Evolutionary conservation across 2,888 invertebrate genomes (phyloP).

Genomic region (Nomada goodeniana): DNA sequence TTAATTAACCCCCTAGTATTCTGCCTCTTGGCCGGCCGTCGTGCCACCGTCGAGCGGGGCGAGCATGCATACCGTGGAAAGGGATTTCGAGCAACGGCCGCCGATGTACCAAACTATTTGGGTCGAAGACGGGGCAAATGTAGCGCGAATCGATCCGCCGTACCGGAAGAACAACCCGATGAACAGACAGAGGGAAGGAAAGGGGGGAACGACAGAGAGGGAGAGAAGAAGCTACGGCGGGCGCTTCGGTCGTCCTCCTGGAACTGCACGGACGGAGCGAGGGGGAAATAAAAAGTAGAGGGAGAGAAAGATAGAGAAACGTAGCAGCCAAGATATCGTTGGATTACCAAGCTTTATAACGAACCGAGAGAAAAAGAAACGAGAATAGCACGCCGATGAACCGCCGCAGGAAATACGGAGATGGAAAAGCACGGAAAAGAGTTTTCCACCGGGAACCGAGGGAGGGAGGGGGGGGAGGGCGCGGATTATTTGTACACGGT

Average conservation of each 20-base stretch:
- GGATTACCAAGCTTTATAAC: slow-evolving; percentile 56
- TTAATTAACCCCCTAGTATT: slow-evolving; percentile 75
- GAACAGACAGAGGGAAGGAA: slow-evolving; percentile 1
- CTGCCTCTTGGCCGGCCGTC: slow-evolving; percentile 13
- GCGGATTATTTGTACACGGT: slow-evolving; percentile 52
- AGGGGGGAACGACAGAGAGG: background rate
- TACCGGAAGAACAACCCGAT: slow-evolving; percentile 31
- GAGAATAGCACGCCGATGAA: slow-evolving; percentile 45
- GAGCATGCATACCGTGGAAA: slow-evolving; percentile 24
- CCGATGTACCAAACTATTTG: slow-evolving; percentile 56
- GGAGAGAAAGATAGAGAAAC: background rate
- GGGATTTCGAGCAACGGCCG: slow-evolving; percentile 35
- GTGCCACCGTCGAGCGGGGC: slow-evolving; percentile 28
- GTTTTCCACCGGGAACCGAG: slow-evolving; percentile 11
- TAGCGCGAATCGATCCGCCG: slow-evolving; percentile 51
- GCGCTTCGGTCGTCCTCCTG: background rate
- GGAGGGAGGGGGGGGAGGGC: background rate
- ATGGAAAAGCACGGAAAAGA: slow-evolving; percentile 41
- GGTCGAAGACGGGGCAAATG: slow-evolving; percentile 55
- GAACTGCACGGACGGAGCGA: background rate
- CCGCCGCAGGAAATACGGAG: slow-evolving; percentile 36
- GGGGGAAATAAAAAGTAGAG: background rate
- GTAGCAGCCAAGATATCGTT: slow-evolving; percentile 51
- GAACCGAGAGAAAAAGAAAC: slow-evolving; percentile 39
- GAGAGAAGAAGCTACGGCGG: background rate